Conservation (phyloP, 92 coral and sea anemone species). For the Phymanthus crucifer region DNA sequence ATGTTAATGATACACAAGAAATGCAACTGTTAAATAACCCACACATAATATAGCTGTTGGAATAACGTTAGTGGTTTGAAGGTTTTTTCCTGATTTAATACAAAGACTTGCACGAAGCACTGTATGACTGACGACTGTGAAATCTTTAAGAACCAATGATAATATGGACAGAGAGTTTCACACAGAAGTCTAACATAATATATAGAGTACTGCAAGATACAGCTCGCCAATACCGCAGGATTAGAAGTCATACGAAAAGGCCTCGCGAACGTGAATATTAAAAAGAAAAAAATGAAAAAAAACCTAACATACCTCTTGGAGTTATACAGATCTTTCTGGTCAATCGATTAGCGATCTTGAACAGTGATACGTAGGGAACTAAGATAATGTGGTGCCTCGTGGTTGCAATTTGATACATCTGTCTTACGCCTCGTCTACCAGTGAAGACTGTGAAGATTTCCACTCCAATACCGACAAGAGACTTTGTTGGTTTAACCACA, state of each 20-base stretch:
- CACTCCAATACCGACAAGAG: constrained; percentile 36
- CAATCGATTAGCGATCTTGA: constrained; percentile 5
- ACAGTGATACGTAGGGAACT: neutral
- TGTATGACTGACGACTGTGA: no score
- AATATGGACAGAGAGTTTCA: no score
- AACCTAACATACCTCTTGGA: neutral
- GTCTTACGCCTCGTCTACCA: neutral
- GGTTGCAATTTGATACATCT: constrained; percentile 21
- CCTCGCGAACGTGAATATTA: no score
- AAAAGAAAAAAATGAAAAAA: neutral
- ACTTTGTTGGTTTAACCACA: constrained; percentile 45
- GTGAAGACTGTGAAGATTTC: constrained; percentile 44
- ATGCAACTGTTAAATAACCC: no score
- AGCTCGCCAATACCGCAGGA: neutral
- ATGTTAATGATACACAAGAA: no score
- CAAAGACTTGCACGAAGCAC: no score
- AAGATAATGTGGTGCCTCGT: constrained; percentile 10
- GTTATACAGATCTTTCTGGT: constrained; percentile 25
- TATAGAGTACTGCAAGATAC: no score
- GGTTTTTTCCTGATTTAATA: no score
- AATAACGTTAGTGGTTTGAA: no score
- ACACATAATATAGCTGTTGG: no score
- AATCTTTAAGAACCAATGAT: no score
- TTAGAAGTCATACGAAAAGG: neutral
- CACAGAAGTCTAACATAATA: no score